A percentile compares a stretch with the other conserved stretches of the same genome.
These are phyloP conservation scores for Agrochola lychnidis DNA, from an alignment of 2,888 invertebrate genomes.

Conservation along the genomic window DNA sequence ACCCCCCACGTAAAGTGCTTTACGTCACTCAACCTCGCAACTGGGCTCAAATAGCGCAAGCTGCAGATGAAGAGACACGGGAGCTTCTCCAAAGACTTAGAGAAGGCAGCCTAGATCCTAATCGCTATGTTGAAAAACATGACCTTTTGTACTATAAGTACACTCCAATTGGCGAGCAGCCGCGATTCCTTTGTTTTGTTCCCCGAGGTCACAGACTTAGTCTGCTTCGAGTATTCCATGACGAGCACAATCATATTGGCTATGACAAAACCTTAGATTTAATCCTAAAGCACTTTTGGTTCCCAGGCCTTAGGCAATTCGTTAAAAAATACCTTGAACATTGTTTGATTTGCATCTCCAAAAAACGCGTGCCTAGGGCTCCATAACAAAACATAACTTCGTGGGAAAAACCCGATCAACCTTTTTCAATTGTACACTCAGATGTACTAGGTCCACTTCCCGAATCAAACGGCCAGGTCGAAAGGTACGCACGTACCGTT, in stretches of 20 bases:
- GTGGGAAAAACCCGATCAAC: background rate
- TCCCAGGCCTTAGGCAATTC: background rate
- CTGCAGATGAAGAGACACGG: background rate
- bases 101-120: background rate
- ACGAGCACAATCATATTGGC: background rate
- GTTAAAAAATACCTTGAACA: background rate
- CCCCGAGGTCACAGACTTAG: background rate
- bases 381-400: background rate
- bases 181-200: background rate
- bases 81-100: background rate
- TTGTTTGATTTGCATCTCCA: background rate
- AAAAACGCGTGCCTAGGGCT: too few species aligned
- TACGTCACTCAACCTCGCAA: background rate
- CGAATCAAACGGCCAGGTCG: too few species aligned
- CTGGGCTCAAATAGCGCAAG: background rate
- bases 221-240: background rate
- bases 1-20: background rate
- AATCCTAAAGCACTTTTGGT: background rate
- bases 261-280: background rate
- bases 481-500: too few species aligned
- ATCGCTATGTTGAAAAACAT: background rate
- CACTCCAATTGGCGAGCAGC: background rate
- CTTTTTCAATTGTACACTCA: too few species aligned
- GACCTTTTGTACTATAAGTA: background rate
- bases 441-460: too few species aligned